Conservation (phyloP, 23 tunicate genomes). For the Styela clava region DNA sequence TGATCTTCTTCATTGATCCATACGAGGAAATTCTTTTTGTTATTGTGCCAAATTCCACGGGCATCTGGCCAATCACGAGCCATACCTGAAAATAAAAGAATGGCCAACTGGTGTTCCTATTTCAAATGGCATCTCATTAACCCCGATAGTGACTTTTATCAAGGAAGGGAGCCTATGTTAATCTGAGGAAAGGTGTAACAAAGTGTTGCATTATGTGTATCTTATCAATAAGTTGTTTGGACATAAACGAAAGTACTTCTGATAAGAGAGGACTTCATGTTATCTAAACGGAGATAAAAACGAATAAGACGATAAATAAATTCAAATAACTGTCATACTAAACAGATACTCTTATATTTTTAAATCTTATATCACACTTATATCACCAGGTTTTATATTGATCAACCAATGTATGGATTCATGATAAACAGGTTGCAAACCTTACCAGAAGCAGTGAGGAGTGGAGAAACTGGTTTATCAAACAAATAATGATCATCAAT, state of each 20-base stretch:
- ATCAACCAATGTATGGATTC: too few relatives aligned
- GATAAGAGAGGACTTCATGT: too few relatives aligned
- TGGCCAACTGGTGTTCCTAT: neutral
- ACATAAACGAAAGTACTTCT: too few relatives aligned
- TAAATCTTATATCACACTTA: too few relatives aligned
- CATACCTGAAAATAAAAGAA: conserved; percentile 69
- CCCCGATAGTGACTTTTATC: neutral
- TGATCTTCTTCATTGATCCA: conserved; percentile 92
- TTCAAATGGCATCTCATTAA: neutral
- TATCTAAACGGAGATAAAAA: too few relatives aligned
- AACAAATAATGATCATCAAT: conserved; percentile 69
- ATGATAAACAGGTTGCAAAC: too few relatives aligned
- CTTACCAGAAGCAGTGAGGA: conserved; percentile 70
- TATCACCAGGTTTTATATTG: too few relatives aligned
- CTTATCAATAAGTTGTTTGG: too few relatives aligned
- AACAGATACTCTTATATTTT: too few relatives aligned
- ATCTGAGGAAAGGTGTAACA: neutral
- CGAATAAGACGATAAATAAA: too few relatives aligned
- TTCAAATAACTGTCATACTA: too few relatives aligned
- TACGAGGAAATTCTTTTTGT: conserved; percentile 71
- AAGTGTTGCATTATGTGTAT: too few relatives aligned
- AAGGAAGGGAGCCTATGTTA: neutral
- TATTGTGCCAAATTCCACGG: conserved; percentile 84
- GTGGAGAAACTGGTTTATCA: conserved; percentile 81
- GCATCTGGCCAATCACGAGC: conserved; percentile 93